Conservation (phyloP, 2,113 vertebrate genomes). For the Odocoileus hemionus region DNA sequence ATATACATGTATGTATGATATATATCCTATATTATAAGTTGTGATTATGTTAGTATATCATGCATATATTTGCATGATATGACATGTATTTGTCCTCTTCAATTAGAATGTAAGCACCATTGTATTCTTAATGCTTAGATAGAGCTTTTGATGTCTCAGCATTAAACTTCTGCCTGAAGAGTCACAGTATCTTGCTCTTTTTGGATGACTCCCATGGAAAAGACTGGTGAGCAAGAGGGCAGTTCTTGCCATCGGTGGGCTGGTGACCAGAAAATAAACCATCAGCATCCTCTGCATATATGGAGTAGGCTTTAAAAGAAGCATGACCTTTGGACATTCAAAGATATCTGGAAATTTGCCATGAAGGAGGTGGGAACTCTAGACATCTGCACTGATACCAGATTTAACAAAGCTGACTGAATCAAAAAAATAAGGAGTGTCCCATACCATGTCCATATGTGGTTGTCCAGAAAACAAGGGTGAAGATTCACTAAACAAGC, state of each 20-base stretch:
- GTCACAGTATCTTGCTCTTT: neutral
- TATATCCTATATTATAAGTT: neutral
- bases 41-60: neutral
- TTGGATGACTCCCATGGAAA: neutral
- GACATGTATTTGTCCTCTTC: neutral
- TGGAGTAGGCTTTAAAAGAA: neutral
- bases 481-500: neutral
- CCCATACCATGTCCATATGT: neutral
- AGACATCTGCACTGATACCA: neutral
- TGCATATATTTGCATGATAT: neutral
- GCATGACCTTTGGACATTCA: neutral
- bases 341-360: neutral
- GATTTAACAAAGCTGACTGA: neutral
- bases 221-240: neutral
- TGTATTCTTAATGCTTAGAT: neutral
- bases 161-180: neutral
- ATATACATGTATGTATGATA: neutral
- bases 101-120: neutral
- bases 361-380: neutral
- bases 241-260: neutral
- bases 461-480: neutral
- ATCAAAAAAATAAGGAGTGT: neutral
- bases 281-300: neutral
- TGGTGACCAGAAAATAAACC: neutral
- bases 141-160: neutral